Base-by-base conservation (phyloP, 2,888 invertebrate genomes). In the Blastobasis lacticolella region DNA sequence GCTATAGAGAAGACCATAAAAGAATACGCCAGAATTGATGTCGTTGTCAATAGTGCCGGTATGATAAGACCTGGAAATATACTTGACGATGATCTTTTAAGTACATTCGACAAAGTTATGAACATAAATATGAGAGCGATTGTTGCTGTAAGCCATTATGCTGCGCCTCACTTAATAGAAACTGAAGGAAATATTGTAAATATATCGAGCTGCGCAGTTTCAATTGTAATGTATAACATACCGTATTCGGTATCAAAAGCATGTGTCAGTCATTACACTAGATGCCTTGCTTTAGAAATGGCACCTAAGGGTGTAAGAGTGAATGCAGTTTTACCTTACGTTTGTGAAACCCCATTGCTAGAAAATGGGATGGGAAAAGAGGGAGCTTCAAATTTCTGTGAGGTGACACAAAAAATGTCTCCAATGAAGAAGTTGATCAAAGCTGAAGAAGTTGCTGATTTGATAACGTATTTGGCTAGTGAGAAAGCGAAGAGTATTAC, bases 231-330 rank as follows among this genome's bases (percentile, higher is more conserved):
- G 1, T 44, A 54, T 9, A 53, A 51, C 46, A 49, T 67, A 40
- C 57, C 64, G 7, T 95, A 95, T 69, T 81, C 84, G 56, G 91
- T 94, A 86, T 91, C 93, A 37, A 94, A 95, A 78, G 85, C 92
- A 38, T 93, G 93, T 10, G 64, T 94, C 10, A 92, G 93, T 73
- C 94, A 94, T 68, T 90, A 95, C 58, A 95, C 94, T 2, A 83
- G 90, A 63, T 92, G 92, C 69, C 78, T 90, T n/a, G 94, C 95
- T 36, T 69, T 94, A 48, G 94, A 92, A 57, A 68, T 92, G 46
- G 91, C 90, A 53, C 56, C 73, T 0, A 81, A 89, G 65, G 84
- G 74, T 42, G 90, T 94, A 1, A 79, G 94, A 52, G 93, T 93
- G 0, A 94, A 94, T 71, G 85, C 90, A 47, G 92, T 94, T 4